Evolutionary conservation across 2,113 vertebrate species (phyloP), one percentile per base, ranked within the genome.

Genomic region (Athene noctua): DNA sequence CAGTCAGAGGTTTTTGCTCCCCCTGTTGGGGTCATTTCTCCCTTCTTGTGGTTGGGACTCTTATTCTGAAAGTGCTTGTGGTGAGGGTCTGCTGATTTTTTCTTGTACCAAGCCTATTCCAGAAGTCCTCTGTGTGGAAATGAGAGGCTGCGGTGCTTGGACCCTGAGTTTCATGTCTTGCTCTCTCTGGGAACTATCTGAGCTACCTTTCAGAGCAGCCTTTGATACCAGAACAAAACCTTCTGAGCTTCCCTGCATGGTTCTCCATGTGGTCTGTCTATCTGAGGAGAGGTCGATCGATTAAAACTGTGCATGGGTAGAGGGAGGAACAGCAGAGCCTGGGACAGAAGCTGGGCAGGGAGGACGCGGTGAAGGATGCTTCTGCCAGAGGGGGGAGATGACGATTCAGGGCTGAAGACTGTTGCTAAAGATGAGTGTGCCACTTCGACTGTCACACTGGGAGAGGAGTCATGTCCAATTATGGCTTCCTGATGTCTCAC

Each of bases 301-400:
- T 36, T 70, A 66, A 78, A 77, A 73, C 30, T 4, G 0, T 36
- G 32, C 5, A 7, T 88, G 55, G 23, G 23, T 29, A 47, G 18
- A 92, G 21, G 13, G 27, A 80, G 51, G 44, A 77, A 17, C 15
- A 46, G 27, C 59, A 71, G 51, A 66, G 36, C 13, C 8, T 2
- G 20, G 44, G 40, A 63, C 13, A 55, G 74, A 36, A 74, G 51
- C 14, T 80, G 49, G 40, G 34, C 36, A 36, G 42, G 13, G n/a
- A 82, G 42, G n/a, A 42, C 34, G 54, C 0, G 1, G 18, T 40
- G 32, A 51, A 71, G 40, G 63, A 34, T 49, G 75, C 11, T 86
- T 79, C 38, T 81, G 20, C 32, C 0, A 0, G 5, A 21, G 7
- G 38, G 38, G 8, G 27, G 81, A 75, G 47, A 27, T 34, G 61